These are phyloP conservation scores for Drosophila mettleri DNA, from an alignment of 2,888 invertebrate species.

Conservation along the genomic window DNA sequence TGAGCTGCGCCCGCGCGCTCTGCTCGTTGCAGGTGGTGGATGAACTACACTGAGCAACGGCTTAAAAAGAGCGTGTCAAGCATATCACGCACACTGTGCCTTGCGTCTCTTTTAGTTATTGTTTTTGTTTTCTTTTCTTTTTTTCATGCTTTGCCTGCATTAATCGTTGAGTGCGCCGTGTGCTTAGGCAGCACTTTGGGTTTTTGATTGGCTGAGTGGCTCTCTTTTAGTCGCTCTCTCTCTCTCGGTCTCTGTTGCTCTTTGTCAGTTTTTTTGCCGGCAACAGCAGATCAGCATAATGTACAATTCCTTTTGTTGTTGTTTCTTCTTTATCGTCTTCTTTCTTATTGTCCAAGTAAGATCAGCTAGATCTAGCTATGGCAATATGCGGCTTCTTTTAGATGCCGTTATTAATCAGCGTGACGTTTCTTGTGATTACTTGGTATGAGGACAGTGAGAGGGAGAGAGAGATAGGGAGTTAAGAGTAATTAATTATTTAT, in stretches of 20 bases:
- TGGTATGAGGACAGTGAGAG: not conserved
- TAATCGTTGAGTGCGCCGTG: conserved; percentile 8
- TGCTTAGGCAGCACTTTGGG: conserved; percentile 2
- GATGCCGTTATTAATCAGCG: not conserved
- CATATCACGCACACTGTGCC: not conserved
- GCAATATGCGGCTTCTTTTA: too few species aligned
- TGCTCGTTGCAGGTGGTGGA: conserved; percentile 24
- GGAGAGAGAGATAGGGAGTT: not conserved
- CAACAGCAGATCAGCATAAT: conserved; percentile 4
- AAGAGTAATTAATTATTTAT: too few species aligned
- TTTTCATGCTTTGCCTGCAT: conserved; percentile 1
- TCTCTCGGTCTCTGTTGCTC: not conserved
- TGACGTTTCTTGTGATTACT: not conserved
- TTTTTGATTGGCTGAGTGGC: conserved; percentile 8
- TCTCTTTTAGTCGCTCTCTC: not conserved
- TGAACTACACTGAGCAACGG: conserved; percentile 1
- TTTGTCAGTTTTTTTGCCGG: too few species aligned
- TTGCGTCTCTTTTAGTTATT: not conserved
- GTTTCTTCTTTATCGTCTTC: too few species aligned
- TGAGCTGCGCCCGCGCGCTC: conserved; percentile 35
- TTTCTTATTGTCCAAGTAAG: conserved; percentile 6
- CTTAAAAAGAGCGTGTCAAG: conserved; percentile 13
- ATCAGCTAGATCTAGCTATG: conserved; percentile 1
- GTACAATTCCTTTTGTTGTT: not conserved
- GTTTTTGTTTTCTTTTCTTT: not conserved